phyloP scores from a whole-genome alignment of 64 coral and sea anemone species.

The Porites lutea region DNA sequence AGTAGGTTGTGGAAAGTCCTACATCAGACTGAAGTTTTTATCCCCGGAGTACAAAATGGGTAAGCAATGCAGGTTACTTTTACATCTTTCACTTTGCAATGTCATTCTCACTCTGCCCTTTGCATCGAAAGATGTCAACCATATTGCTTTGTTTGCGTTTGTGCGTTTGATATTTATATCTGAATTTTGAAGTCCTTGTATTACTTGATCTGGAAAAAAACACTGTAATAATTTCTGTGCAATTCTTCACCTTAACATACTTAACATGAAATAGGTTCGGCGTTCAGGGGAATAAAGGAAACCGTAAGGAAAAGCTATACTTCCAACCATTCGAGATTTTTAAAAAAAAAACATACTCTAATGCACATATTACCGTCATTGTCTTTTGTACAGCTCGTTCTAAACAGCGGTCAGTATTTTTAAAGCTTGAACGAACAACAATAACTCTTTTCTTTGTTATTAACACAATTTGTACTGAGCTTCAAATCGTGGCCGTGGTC shows the following conservation, averaged over 20 bases:
- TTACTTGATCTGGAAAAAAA: too few relatives aligned
- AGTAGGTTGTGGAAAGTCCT: background rate
- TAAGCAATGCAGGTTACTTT: slow-evolving; percentile 14
- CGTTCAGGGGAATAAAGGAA: too few relatives aligned
- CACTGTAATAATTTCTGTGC: too few relatives aligned
- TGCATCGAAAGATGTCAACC: background rate
- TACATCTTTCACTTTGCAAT: background rate
- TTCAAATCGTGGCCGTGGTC: too few relatives aligned
- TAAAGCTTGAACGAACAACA: too few relatives aligned
- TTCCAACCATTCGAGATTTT: background rate
- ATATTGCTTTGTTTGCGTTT: background rate
- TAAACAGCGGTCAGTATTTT: too few relatives aligned
- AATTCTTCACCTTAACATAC: too few relatives aligned
- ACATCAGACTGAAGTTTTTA: background rate
- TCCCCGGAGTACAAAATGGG: background rate
- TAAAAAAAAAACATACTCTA: background rate
- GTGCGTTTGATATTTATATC: background rate
- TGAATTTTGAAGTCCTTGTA: too few relatives aligned
- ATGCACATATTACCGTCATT: background rate
- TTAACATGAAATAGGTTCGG: too few relatives aligned
- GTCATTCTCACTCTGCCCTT: background rate
- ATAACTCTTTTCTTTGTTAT: too few relatives aligned
- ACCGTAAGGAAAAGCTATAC: background rate
- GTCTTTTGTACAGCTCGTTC: too few relatives aligned
- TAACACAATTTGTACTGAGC: too few relatives aligned